Base-by-base conservation (phyloP, 2,888 invertebrate genomes). In the Mechanitis mazaeus region DNA sequence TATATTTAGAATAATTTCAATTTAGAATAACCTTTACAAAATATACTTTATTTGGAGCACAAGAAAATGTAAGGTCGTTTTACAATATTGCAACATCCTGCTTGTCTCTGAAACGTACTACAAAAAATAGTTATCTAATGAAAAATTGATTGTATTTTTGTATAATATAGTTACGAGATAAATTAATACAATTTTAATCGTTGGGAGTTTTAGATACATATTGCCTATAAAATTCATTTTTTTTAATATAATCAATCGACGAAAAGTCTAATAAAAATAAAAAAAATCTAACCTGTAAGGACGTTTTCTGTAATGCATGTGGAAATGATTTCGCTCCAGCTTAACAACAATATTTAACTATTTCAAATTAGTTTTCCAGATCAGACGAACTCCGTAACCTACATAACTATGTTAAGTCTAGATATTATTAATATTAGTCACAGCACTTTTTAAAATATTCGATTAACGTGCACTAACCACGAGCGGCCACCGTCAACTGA, bases 221-320 rank as follows among this genome's bases (percentile, higher is more conserved):
- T 9, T 42, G 9, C 3, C 6, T 9, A 1, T 9, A 11, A 9
- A 42, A 42, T 9, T 6, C 9, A 42, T 42, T 9, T 20, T 20
- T 20, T 20, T 20, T 20, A 1, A 20, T 20, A 20, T 20, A 20
- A 20, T 20, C 20, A 20, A 20, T 20, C 20, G 20, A 20, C 20
- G 11, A 7, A 42, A 42, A 9, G 9, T 9, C 28, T 42, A 46
- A 4, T 35, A 47, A 58, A 9, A n/a, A n/a, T n/a, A n/a, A 61
- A 55, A 53, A 63, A 57, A 69, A 31, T 71, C 76, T 73, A 80
- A 89, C 89, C 89, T 89, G 84, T 90, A 84, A 69, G 90, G 88
- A 72, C 88, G 87, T 81, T 88, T 90, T 83, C 89, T 86, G 87
- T 90, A 89, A 89, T 90, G 88, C 90, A 90, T 90, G 85, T 87